A percentile compares a stretch with the other conserved stretches of the same genome.
These are phyloP conservation scores for Suncus etruscus DNA, from an alignment of 2,113 vertebrate species.

Conservation along the genomic window DNA sequence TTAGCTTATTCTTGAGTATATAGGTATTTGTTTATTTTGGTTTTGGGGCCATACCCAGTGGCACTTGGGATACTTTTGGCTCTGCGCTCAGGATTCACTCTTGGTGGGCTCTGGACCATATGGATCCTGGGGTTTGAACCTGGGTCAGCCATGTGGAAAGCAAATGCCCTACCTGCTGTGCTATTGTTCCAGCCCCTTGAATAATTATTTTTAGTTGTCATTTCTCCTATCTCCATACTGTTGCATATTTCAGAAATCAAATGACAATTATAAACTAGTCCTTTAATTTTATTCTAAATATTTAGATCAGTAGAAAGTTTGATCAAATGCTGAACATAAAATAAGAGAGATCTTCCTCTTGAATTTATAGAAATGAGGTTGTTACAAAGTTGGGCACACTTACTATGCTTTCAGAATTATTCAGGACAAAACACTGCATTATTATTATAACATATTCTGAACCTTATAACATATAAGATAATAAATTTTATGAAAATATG, in stretches of 20 bases:
- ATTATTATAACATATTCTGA: conserved; percentile 43
- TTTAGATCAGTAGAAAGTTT: conserved; percentile 58
- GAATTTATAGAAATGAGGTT: conserved; percentile 57
- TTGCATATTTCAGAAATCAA: not conserved
- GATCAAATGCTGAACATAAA: conserved; percentile 55
- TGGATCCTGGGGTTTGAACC: no score
- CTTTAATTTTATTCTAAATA: conserved; percentile 9
- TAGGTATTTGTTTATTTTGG: no score
- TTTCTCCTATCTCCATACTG: not conserved
- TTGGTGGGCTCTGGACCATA: no score
- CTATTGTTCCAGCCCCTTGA: not conserved
- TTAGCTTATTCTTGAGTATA: no score
- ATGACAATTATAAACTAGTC: conserved; percentile 34
- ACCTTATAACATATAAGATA: not conserved
- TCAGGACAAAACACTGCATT: not conserved
- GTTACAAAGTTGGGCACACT: not conserved
- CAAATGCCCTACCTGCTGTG: no score
- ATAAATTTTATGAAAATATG: not conserved
- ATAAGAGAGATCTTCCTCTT: conserved; percentile 38
- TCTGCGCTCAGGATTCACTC: no score
- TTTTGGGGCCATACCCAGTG: no score
- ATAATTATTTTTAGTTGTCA: conserved; percentile 21
- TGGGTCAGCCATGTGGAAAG: no score
- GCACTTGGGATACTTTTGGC: no score
- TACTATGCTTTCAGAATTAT: conserved; percentile 56